Evolutionary conservation across 2,888 invertebrate genomes (phyloP).

Genomic region (Campoplex capitator): DNA sequence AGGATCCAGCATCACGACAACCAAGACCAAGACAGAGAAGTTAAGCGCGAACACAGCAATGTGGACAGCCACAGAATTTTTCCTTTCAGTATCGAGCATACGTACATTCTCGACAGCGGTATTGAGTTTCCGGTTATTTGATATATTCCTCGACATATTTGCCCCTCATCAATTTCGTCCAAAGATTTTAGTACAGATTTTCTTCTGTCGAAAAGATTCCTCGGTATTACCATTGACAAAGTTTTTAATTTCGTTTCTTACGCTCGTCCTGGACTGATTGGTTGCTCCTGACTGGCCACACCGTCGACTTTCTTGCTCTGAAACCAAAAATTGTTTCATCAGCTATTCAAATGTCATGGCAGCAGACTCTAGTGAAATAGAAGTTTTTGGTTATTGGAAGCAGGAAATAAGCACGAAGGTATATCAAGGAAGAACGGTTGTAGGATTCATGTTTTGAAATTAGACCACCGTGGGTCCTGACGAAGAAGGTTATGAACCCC

Average conservation of each 20-base stretch:
- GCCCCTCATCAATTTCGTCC: slow-evolving; percentile 8
- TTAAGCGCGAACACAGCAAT: slow-evolving; percentile 38
- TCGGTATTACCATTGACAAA: not conserved
- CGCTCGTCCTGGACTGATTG: not conserved
- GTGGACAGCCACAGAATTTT: slow-evolving; percentile 38
- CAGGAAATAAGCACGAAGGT: slow-evolving; percentile 23
- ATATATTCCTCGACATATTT: slow-evolving; percentile 44
- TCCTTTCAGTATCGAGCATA: slow-evolving; percentile 27
- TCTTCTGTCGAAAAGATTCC: not conserved
- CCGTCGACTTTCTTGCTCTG: no score
- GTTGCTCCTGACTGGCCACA: not conserved
- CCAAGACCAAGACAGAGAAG: slow-evolving; percentile 37
- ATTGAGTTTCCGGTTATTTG: slow-evolving; percentile 60
- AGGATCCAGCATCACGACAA: slow-evolving; percentile 52
- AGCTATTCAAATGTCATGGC: not conserved
- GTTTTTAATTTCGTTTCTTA: not conserved
- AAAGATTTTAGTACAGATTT: not conserved
- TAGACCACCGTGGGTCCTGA: slow-evolving; percentile 69
- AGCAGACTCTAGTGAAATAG: not conserved
- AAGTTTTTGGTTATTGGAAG: slow-evolving; percentile 26
- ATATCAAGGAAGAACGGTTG: slow-evolving; percentile 41
- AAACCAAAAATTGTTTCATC: not conserved
- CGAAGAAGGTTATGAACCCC: slow-evolving; percentile 42
- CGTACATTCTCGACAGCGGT: slow-evolving; percentile 32
- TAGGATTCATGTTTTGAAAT: slow-evolving; percentile 70